A percentile compares a stretch with the other conserved stretches of the same genome.
These are phyloP conservation scores for Drosophila mojavensis DNA, from an alignment of 1,140 invertebrate genomes.

Conservation along the genomic window DNA sequence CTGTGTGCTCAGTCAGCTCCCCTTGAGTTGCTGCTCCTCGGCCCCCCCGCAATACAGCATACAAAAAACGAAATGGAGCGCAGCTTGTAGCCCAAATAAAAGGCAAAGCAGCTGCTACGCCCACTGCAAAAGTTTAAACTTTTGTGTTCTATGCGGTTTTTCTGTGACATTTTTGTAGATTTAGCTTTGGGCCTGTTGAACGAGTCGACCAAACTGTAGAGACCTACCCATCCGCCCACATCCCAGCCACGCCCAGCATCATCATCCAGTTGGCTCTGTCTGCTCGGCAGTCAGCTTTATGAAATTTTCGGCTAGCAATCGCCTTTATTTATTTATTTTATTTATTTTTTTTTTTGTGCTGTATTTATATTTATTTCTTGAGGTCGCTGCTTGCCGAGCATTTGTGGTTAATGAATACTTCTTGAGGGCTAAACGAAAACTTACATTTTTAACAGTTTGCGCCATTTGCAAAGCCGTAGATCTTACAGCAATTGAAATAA, in stretches of 20 bases:
- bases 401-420: constrained; percentile 48
- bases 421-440: constrained; percentile 32
- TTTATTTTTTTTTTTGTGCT: too few relatives aligned
- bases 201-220: constrained; percentile 1
- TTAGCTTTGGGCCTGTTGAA: constrained; percentile 30
- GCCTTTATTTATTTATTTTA: neutral
- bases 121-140: constrained; percentile 59
- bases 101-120: constrained; percentile 39
- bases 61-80: constrained; percentile 60
- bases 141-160: constrained; percentile 66
- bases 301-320: constrained; percentile 32
- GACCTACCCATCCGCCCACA: constrained; percentile 5
- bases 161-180: constrained; percentile 66
- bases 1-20: neutral
- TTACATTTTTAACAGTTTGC: constrained; percentile 43
- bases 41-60: neutral
- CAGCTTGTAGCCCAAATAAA: constrained; percentile 46
- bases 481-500: neutral
- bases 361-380: neutral
- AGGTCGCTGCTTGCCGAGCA: constrained; percentile 18
- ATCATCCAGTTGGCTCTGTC: constrained; percentile 27
- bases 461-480: constrained; percentile 27
- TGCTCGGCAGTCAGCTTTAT: constrained; percentile 28
- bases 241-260: neutral
- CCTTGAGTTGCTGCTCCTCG: neutral